Evolutionary conservation across 2,888 invertebrate genomes (phyloP).

Genomic region (Phytoseiulus persimilis): DNA sequence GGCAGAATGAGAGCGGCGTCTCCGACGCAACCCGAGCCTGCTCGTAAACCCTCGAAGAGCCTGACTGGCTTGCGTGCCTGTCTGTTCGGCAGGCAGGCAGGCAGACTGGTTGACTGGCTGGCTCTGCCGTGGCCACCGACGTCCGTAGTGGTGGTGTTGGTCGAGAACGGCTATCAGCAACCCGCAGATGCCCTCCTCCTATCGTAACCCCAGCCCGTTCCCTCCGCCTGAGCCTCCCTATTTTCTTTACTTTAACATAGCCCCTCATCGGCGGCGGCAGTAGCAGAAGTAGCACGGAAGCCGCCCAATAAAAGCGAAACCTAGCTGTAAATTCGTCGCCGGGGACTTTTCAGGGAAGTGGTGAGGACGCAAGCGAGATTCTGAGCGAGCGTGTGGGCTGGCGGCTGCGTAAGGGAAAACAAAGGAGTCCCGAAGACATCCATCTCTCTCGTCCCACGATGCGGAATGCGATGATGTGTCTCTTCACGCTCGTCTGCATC

Average conservation of each 20-base stretch:
- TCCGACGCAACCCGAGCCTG: neutral
- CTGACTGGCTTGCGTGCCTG: neutral
- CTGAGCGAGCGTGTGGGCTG: neutral
- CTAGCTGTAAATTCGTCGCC: constrained; percentile 5
- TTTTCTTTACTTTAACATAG: neutral
- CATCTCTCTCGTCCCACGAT: neutral
- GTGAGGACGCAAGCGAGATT: neutral
- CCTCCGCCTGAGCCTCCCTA: neutral
- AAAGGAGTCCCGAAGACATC: neutral
- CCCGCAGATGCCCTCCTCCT: neutral
- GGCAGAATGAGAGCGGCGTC: neutral
- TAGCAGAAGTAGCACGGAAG: neutral
- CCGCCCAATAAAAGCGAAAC: neutral
- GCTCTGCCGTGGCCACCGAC: neutral
- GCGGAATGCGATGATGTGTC: neutral
- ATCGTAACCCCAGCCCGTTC: neutral
- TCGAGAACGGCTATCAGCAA: neutral
- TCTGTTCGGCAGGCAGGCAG: neutral
- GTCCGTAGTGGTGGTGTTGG: neutral
- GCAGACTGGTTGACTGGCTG: neutral
- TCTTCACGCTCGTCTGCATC: neutral
- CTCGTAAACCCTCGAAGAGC: neutral
- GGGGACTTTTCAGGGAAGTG: neutral
- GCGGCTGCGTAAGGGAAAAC: neutral
- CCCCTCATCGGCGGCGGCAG: neutral